phyloP scores from a whole-genome alignment of 2,888 invertebrate species.

The Tipula helvola region DNA sequence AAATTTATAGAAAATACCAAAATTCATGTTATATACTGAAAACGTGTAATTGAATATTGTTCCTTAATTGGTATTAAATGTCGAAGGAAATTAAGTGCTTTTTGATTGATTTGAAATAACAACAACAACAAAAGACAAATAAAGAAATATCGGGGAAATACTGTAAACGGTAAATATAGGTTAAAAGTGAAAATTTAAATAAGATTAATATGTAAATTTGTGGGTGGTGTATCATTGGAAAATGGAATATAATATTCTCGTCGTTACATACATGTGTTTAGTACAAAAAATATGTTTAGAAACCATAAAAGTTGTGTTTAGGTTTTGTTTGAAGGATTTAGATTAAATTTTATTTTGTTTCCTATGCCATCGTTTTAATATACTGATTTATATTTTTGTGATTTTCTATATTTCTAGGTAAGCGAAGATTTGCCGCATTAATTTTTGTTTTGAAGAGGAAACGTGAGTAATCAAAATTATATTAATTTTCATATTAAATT shows the following conservation, averaged over 20 bases:
- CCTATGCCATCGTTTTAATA: neutral
- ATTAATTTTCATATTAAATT: no score
- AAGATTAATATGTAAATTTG: neutral
- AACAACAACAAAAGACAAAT: neutral
- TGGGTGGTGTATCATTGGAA: neutral
- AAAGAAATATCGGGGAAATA: neutral
- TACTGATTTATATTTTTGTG: neutral
- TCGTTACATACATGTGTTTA: no score
- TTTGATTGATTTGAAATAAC: conserved; percentile 4
- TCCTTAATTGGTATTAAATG: neutral
- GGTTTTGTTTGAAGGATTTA: neutral
- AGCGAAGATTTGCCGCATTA: neutral
- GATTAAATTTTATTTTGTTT: neutral
- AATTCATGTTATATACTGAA: neutral
- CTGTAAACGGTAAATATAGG: neutral
- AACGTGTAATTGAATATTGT: conserved; percentile 4
- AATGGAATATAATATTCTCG: neutral
- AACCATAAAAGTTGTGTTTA: neutral
- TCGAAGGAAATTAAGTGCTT: neutral
- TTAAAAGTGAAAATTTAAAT: neutral
- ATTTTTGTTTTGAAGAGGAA: no score
- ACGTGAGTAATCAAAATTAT: neutral
- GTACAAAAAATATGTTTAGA: neutral
- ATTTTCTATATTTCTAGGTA: neutral
- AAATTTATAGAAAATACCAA: neutral